Base-by-base conservation (phyloP, 2,797 vertebrate genomes). In the Valencia hispanica region DNA sequence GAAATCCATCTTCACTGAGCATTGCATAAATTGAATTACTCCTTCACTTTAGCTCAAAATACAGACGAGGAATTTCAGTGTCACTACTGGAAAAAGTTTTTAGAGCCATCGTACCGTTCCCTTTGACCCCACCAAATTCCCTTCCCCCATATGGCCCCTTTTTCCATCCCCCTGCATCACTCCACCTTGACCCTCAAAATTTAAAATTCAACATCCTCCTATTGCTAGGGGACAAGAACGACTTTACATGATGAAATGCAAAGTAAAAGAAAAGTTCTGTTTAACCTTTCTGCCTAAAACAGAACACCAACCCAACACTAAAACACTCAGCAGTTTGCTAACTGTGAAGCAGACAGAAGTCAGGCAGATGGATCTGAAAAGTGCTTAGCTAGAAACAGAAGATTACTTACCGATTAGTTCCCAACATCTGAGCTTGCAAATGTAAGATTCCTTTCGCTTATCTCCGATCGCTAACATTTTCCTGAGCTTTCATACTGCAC, bases 171-270 rank as follows among this genome's bases (percentile, higher is more conserved):
- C 50, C 50, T 12, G 30, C 43, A 72, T 84, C 89, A 73, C 85
- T 86, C 94, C 95, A 96, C 95, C 95, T 94, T 96, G 95, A 95
- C 95, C 96, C 95, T 88, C 77, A 82, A 76, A 90, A 93, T 93
- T 94, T 85, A 77, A 94, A 41, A 96, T 95, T 95, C 92, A 94
- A 85, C 90, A 90, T 91, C 95, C 96, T 79, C 79, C 84, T 81
- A 71, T 79, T 87, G 86, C 91, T 86, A 74, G 63, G 17, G 45
- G 86, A 88, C 80, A 88, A 89, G 79, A 86, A 83, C 88, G 82
- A 88, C 92, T 85, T 86, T 82, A 81, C 83, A 87, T 92, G 93
- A 95, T 93, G 93, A 94, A 88, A 79, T 83, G 68, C 87, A 18
- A 39, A 92, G 91, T 80, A 39, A 41, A 27, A 39, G 20, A 70